Percentiles rank a stretch among this genome's conserved stretches.
phyloP scores from a whole-genome alignment of 2,113 vertebrate species.

The Paramisgurnus dabryanus region DNA sequence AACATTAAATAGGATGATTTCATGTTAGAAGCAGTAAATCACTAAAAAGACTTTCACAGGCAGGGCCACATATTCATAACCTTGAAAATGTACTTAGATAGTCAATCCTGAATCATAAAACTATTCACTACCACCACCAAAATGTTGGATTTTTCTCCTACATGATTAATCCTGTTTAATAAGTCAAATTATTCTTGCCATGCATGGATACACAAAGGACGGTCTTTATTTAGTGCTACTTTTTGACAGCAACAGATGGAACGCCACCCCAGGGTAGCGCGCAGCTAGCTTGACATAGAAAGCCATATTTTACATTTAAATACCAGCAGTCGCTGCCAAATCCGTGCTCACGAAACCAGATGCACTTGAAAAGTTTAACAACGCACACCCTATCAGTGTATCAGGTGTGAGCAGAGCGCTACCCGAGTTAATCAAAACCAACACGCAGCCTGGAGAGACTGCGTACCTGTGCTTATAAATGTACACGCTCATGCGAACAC shows the following conservation, averaged over 20 bases:
- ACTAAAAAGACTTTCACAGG: too few species aligned
- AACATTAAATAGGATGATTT: too few species aligned
- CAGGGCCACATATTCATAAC: too few species aligned
- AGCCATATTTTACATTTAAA: constrained; percentile 57
- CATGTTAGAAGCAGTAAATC: too few species aligned
- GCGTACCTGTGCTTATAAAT: neutral
- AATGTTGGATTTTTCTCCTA: neutral
- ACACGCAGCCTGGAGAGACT: neutral
- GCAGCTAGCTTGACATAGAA: constrained; percentile 51
- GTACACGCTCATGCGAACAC: neutral
- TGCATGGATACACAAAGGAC: constrained; percentile 18
- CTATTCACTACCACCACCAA: neutral
- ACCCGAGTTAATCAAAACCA: constrained; percentile 18
- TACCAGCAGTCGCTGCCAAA: constrained; percentile 38
- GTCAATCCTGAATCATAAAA: neutral
- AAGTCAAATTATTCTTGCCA: constrained; percentile 22
- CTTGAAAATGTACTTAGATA: neutral
- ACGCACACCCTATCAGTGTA: neutral
- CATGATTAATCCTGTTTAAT: constrained; percentile 3
- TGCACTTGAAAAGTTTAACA: constrained; percentile 39
- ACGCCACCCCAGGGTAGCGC: constrained; percentile 50
- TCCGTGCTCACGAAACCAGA: constrained; percentile 28
- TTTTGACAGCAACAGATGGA: constrained; percentile 61
- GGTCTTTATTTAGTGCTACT: constrained; percentile 50
- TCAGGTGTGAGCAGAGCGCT: neutral